Percentiles rank a stretch among this genome's conserved stretches.
phyloP scores from a whole-genome alignment of 53 echinoderm and acorn worm species.

The Arbacia lixula region DNA sequence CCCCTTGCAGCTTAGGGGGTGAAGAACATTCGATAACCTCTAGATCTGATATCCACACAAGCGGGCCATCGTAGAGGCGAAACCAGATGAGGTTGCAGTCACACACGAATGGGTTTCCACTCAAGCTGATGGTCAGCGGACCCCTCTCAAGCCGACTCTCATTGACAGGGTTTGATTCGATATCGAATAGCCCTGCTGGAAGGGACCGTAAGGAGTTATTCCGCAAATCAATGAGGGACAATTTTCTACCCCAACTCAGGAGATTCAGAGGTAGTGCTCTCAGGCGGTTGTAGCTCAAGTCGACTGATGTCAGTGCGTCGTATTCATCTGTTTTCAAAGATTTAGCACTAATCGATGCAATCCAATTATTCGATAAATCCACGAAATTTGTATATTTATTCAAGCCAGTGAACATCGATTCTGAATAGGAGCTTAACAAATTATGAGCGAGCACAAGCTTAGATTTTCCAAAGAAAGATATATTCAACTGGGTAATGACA shows the following conservation, averaged over 20 bases:
- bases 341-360: slow-evolving; percentile 2
- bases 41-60: background rate
- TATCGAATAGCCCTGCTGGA: slow-evolving; percentile 1
- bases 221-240: background rate
- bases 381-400: background rate
- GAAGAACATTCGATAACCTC: slow-evolving; percentile 14
- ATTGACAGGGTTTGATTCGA: background rate
- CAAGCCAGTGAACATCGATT: background rate
- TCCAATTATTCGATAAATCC: slow-evolving; percentile 20
- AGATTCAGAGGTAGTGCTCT: background rate
- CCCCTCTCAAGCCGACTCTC: background rate
- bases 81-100: slow-evolving; percentile 30
- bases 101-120: slow-evolving; percentile 14
- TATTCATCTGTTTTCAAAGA: background rate
- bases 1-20: background rate
- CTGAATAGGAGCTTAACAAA: background rate
- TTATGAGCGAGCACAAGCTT: slow-evolving; percentile 13
- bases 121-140: background rate
- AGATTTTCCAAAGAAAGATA: background rate
- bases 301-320: background rate
- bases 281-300: slow-evolving; percentile 2
- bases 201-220: slow-evolving; percentile 15
- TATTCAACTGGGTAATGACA: background rate
- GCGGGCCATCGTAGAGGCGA: slow-evolving; percentile 6
- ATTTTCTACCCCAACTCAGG: slow-evolving; percentile 8